Base-by-base conservation (phyloP, 2,797 vertebrate species). In the Channa striata region DNA sequence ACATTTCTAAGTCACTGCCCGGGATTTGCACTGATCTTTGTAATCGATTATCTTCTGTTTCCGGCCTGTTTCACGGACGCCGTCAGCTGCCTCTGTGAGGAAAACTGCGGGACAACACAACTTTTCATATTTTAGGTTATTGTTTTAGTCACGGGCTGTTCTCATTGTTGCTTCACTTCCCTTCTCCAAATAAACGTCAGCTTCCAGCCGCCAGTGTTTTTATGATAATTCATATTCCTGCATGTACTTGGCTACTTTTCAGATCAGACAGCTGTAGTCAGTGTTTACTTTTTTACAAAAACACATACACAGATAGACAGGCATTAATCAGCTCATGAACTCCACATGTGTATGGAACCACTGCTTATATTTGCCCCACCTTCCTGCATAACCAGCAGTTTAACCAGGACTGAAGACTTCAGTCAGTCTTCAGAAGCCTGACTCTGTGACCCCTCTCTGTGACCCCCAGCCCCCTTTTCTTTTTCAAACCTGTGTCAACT, bases 1-100 rank as follows among this genome's bases (percentile, higher is more conserved):
- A 46, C 33, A 7, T 87, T 90, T 92, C 88, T 83, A 80, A 81
- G 89, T 83, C 85, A 84, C 42, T 77, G 85, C 70, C 50, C 78
- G 63, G 68, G 50, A 69, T 64, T 73, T 71, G 67, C 76, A 61
- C 56, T 74, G 39, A 37, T 83, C 66, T 71, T 59, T 11, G 61
- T 68, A 74, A 82, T 72, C 82, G 74, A 83, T 80, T 59, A 59
- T 74, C 19, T 63, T 43, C 19, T 74, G 72, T 80, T 77, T 78
- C 25, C 65, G 67, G 69, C n/a, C 65, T 23, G 51, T 60, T 77
- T 52, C 79, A 54, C 59, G 72, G 62, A 62, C 30, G 37, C 70
- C 46, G 66, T 59, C 73, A 65, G 74, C 77, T 81, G 73, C 37
- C 82, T 61, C 30, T 21, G 30, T 25, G 52, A 49, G 47, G 25